These are phyloP conservation scores for Lonchura striata DNA, from an alignment of 2,113 vertebrate species.

Conservation along the genomic window DNA sequence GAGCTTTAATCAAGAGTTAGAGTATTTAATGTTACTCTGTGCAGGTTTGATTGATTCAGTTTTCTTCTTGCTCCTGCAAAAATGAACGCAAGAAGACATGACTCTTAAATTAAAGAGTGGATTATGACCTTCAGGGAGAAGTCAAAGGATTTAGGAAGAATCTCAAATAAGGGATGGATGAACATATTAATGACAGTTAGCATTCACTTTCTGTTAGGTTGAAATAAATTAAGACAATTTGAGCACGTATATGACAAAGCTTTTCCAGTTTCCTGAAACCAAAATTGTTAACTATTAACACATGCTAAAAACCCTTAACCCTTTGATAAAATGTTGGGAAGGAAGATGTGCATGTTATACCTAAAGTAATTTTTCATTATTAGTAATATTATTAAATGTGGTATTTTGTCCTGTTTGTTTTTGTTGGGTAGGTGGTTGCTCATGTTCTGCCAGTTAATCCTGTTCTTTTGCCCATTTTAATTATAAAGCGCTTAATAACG, in stretches of 20 bases:
- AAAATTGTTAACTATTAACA: background rate
- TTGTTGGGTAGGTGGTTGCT: background rate
- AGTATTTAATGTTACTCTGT: background rate
- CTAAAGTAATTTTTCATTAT: constrained; percentile 4
- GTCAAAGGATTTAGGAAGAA: background rate
- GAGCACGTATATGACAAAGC: background rate
- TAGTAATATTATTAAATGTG: background rate
- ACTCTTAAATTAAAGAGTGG: constrained; percentile 4
- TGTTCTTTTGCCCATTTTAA: constrained; percentile 31
- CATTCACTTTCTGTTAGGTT: background rate
- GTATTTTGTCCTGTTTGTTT: background rate
- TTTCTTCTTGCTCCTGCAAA: background rate
- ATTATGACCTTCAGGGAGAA: background rate
- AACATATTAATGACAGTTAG: background rate
- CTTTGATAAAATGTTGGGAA: background rate
- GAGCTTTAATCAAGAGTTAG: background rate
- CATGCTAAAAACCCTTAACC: background rate
- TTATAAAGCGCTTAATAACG: background rate
- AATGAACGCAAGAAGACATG: background rate
- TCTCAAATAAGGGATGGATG: background rate
- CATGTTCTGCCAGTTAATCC: constrained; percentile 34
- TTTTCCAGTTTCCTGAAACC: background rate
- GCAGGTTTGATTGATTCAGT: background rate
- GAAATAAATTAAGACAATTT: constrained; percentile 1
- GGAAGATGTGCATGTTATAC: background rate